Conservation (phyloP, 2,797 vertebrate genomes). For the Gastrophryne carolinensis region DNA sequence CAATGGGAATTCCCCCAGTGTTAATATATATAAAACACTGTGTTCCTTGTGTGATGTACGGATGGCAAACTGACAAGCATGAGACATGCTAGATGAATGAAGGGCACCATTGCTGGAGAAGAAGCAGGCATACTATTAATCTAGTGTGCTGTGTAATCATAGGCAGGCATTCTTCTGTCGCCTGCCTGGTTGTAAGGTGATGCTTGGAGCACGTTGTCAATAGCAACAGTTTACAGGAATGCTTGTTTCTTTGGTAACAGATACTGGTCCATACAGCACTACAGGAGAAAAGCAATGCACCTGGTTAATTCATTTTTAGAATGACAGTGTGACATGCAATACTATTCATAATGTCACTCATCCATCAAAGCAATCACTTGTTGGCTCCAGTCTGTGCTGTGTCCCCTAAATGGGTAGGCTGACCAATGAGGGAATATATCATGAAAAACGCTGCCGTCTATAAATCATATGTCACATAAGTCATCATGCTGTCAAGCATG, state of each 20-base stretch:
- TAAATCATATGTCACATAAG: not conserved
- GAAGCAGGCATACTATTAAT: slow-evolving; percentile 50
- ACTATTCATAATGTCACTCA: slow-evolving; percentile 19
- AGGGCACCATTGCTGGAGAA: slow-evolving; percentile 55
- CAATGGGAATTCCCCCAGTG: no score
- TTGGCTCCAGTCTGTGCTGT: not conserved
- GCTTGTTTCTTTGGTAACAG: slow-evolving; percentile 63
- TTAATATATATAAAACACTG: no score
- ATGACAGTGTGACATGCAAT: slow-evolving; percentile 24
- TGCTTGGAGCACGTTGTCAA: slow-evolving; percentile 73
- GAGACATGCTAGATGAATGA: slow-evolving; percentile 6
- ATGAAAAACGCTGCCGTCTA: not conserved
- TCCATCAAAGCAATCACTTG: slow-evolving; percentile 10
- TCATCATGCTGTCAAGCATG: not conserved
- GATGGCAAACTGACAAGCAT: not conserved
- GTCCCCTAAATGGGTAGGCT: not conserved
- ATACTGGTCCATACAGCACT: slow-evolving; percentile 50
- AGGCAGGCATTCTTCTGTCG: slow-evolving; percentile 53
- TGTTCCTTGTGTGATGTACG: not conserved
- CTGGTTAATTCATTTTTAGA: slow-evolving; percentile 7
- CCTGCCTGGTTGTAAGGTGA: slow-evolving; percentile 62
- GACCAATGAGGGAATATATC: not conserved
- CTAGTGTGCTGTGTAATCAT: slow-evolving; percentile 55
- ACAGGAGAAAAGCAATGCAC: slow-evolving; percentile 19
- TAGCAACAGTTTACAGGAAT: slow-evolving; percentile 76